These are phyloP conservation scores for Kryptolebias marmoratus DNA, from an alignment of 2,113 vertebrate species.

Conservation along the genomic window DNA sequence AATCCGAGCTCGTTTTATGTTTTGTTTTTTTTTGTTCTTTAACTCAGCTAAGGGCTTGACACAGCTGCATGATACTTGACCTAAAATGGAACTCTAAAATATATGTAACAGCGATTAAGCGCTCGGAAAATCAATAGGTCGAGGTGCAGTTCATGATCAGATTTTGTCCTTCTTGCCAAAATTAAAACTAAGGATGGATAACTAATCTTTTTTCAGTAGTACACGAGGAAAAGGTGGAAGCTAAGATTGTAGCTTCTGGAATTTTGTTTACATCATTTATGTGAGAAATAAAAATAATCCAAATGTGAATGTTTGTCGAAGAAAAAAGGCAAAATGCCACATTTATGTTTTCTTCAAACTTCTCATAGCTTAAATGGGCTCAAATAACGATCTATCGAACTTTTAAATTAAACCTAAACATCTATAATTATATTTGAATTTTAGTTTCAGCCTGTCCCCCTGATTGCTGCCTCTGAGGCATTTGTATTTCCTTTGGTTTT, in stretches of 20 bases:
- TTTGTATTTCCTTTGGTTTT: conserved; percentile 21
- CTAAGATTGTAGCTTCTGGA: neutral
- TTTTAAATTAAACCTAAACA: neutral
- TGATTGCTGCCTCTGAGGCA: neutral
- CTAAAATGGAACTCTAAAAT: neutral
- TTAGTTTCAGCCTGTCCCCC: neutral
- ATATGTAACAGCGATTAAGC: neutral
- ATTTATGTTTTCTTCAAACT: neutral
- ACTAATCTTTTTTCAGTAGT: neutral
- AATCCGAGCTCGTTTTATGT: neutral
- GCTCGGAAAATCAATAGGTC: neutral
- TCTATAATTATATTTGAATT: conserved; percentile 5
- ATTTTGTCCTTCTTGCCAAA: neutral
- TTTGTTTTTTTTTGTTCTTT: neutral
- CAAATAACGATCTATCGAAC: neutral
- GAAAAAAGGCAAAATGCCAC: neutral
- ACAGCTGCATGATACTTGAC: conserved; percentile 1
- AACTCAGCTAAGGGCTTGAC: neutral
- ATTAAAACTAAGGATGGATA: neutral
- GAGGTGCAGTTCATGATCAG: neutral
- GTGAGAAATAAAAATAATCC: neutral
- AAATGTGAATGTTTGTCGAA: neutral
- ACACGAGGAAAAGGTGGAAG: neutral
- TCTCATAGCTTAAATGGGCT: neutral
- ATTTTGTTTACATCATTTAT: neutral